phyloP scores from a whole-genome alignment of 2,888 invertebrate genomes.

The Acronicta leporina region DNA sequence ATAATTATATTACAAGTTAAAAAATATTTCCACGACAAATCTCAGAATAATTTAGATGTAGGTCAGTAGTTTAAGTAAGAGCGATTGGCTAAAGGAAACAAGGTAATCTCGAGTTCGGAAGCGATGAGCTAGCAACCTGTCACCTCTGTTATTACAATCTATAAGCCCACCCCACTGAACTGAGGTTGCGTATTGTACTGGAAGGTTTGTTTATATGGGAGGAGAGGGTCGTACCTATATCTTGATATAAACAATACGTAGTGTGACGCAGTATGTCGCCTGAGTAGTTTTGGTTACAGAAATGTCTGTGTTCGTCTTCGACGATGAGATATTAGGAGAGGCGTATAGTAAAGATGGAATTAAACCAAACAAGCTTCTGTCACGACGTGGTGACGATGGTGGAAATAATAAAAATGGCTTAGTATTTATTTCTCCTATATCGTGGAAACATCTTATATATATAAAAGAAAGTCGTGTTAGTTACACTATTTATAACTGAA shows the following conservation, averaged over 20 bases:
- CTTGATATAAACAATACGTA: background rate
- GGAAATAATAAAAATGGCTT: no score
- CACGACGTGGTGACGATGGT: no score
- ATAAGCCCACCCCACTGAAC: slow-evolving; percentile 40
- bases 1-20: no score
- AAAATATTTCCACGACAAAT: no score
- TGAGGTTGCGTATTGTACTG: slow-evolving; percentile 30
- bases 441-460: no score
- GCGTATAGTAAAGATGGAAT: no score
- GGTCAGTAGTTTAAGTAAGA: slow-evolving; percentile 3
- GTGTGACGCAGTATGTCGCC: slow-evolving; percentile 1
- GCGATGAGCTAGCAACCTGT: slow-evolving; percentile 39
- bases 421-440: no score
- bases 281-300: background rate
- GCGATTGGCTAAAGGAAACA: slow-evolving; percentile 11
- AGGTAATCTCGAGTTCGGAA: slow-evolving; percentile 29
- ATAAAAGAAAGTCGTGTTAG: no score
- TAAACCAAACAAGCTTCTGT: no score
- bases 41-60: background rate
- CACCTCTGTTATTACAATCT: slow-evolving; percentile 53
- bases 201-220: slow-evolving; percentile 3
- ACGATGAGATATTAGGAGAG: no score
- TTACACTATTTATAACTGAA: no score
- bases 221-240: background rate
- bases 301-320: no score